phyloP scores from a whole-genome alignment of 2,888 invertebrate genomes.

The Pterostichus niger region DNA sequence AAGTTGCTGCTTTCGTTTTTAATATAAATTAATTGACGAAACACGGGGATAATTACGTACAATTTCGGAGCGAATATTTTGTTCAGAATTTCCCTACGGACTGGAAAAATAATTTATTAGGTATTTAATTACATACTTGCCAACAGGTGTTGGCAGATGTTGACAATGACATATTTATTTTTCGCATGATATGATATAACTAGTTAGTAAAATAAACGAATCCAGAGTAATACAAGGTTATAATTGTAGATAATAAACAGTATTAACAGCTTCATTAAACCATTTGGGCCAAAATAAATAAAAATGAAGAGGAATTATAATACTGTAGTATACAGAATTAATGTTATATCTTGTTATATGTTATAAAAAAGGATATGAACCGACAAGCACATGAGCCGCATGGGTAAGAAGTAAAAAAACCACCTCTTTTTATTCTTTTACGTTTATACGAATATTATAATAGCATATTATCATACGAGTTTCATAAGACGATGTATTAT shows the following conservation, averaged over 20 bases:
- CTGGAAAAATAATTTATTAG: constrained; percentile 39
- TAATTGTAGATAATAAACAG: too few relatives aligned
- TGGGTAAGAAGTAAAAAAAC: too few relatives aligned
- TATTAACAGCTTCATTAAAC: too few relatives aligned
- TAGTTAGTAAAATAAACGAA: constrained; percentile 8
- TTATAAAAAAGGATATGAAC: too few relatives aligned
- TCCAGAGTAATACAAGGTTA: neutral
- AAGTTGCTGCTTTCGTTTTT: neutral
- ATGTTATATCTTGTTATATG: too few relatives aligned
- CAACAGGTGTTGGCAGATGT: constrained; percentile 31
- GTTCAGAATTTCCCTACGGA: constrained; percentile 18
- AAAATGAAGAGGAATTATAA: neutral
- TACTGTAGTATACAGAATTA: too few relatives aligned
- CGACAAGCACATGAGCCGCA: too few relatives aligned
- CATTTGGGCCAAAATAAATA: too few relatives aligned
- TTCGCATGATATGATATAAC: constrained; percentile 10
- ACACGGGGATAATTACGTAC: constrained; percentile 4
- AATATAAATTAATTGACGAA: constrained; percentile 35
- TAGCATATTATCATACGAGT: too few relatives aligned
- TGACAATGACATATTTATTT: constrained; percentile 41
- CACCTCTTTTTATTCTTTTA: too few relatives aligned
- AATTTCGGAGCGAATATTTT: constrained; percentile 6
- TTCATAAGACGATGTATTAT: too few relatives aligned
- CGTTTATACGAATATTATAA: too few relatives aligned
- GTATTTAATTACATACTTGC: constrained; percentile 36